Conservation (phyloP, 2,888 invertebrate genomes). For the Lapara coniferarum region DNA sequence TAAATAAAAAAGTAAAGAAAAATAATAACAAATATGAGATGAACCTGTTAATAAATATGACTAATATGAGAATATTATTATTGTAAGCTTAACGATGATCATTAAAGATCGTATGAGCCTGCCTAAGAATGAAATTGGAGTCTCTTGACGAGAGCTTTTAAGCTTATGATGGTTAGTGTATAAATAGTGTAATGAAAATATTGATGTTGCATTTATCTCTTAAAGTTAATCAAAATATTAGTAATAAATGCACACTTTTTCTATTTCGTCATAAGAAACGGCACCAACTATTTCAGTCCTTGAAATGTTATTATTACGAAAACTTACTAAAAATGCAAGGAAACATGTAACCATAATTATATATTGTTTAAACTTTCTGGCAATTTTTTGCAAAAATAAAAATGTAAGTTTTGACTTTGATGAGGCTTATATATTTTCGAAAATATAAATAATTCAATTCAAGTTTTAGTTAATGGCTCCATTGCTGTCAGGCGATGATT, state of each 20-base stretch:
- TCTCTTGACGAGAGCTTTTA: slow-evolving; percentile 31
- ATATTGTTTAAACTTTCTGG: no score
- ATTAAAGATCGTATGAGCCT: not conserved
- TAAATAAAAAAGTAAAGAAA: no score
- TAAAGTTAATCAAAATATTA: not conserved
- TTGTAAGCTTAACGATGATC: not conserved
- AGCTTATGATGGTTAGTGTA: slow-evolving; percentile 37
- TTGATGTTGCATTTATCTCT: slow-evolving; percentile 28
- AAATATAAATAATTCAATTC: no score
- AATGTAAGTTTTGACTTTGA: not conserved
- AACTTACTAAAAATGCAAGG: not conserved
- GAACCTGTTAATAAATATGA: no score
- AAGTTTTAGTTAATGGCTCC: no score
- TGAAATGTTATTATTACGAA: not conserved
- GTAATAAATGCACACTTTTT: slow-evolving; percentile 17
- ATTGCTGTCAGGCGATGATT: no score
- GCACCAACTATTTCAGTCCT: slow-evolving; percentile 12
- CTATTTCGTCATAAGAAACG: slow-evolving; percentile 26
- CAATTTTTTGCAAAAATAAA: no score
- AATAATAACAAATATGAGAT: no score
- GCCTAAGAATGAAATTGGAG: not conserved
- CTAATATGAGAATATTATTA: no score
- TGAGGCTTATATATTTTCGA: no score
- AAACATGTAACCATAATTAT: no score
- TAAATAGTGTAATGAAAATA: slow-evolving; percentile 30